A percentile compares a stretch with the other conserved stretches of the same genome.
These are phyloP conservation scores for Noctilio leporinus DNA, from an alignment of 2,113 vertebrate species.

Conservation along the genomic window DNA sequence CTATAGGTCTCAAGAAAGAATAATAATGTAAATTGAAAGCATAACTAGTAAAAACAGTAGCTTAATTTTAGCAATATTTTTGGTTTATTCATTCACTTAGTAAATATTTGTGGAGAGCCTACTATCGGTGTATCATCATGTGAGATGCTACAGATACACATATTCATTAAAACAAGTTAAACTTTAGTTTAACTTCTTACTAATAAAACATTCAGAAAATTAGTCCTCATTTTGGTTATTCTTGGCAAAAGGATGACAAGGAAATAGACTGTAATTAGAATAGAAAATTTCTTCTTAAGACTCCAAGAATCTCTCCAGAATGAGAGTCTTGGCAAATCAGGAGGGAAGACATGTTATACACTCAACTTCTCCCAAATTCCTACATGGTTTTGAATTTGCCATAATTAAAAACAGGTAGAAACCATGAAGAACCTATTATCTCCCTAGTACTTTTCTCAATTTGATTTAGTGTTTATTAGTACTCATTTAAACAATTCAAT, in stretches of 20 bases:
- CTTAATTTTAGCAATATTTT: not conserved
- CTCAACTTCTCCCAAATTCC: not conserved
- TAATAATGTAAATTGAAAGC: not conserved
- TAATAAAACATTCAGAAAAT: not conserved
- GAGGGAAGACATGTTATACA: not conserved
- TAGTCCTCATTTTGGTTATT: not conserved
- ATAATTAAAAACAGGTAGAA: not conserved
- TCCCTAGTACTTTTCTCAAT: not conserved
- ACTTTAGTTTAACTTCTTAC: not conserved
- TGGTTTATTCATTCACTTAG: not conserved
- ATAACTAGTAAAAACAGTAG: not conserved
- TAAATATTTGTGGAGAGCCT: not conserved
- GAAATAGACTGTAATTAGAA: not conserved
- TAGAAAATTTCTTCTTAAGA: not conserved
- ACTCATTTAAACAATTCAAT: not conserved
- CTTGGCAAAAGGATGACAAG: not conserved
- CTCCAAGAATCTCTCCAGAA: not conserved
- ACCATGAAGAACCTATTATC: not conserved
- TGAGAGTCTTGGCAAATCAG: not conserved
- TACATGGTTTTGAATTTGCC: not conserved
- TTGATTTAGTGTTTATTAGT: slow-evolving; percentile 12
- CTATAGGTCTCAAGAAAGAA: not conserved
- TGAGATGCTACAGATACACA: not conserved
- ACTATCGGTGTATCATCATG: not conserved
- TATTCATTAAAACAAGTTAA: not conserved